Conservation (phyloP, 2,797 vertebrate species). For the Dromococcyx pavoninus region DNA sequence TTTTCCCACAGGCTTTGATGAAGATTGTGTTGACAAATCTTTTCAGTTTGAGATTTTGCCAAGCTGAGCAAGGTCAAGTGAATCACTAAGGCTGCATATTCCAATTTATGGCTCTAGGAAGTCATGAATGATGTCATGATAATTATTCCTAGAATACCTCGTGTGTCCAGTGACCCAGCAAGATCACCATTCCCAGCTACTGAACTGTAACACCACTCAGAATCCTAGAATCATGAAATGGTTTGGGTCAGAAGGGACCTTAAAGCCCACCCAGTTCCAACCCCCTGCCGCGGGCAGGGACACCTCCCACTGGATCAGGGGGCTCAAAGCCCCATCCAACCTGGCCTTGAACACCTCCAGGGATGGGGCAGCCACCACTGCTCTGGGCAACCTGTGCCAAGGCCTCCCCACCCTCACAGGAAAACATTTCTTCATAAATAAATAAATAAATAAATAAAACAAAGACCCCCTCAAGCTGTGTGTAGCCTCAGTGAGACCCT, state of each 20-base stretch:
- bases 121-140: rapidly evolving
- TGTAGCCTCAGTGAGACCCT: background rate
- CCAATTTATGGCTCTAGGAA: background rate
- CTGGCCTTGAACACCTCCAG: no score
- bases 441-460: no score
- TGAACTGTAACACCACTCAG: background rate
- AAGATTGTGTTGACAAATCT: background rate
- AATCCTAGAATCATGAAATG: background rate
- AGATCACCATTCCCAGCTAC: background rate
- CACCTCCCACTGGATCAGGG: no score
- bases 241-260: no score
- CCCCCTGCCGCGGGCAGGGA: no score
- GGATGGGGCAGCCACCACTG: no score
- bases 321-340: no score
- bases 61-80: background rate
- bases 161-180: background rate
- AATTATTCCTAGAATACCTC: background rate
- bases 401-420: no score
- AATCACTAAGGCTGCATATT: background rate
- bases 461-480: background rate
- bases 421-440: no score
- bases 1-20: background rate
- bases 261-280: no score
- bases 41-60: background rate
- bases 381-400: no score